Conservation (phyloP, 2,888 invertebrate genomes). For the Cosmopolites sordidus region DNA sequence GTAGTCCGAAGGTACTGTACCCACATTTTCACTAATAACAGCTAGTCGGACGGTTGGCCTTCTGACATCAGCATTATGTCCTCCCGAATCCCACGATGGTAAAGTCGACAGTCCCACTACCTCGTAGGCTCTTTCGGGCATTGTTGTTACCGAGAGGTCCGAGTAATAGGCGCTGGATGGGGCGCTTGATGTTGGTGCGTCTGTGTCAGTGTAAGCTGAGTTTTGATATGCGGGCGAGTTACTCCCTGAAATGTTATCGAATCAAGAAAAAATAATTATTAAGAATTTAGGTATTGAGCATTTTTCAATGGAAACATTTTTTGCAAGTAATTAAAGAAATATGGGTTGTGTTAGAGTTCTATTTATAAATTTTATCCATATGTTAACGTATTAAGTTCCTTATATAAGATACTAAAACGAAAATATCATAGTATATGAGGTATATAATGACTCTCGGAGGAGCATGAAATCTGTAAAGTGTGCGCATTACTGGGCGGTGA, state of each 20-base stretch:
- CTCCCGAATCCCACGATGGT: slow-evolving; percentile 46
- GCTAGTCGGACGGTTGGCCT: slow-evolving; percentile 48
- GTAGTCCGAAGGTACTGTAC: slow-evolving; percentile 57
- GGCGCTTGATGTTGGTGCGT: slow-evolving; percentile 58
- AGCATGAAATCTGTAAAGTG: too few species aligned
- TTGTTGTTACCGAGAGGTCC: slow-evolving; percentile 58
- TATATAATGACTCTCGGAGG: too few species aligned
- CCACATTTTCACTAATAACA: slow-evolving; percentile 55
- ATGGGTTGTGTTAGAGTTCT: too few species aligned
- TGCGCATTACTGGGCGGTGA: too few species aligned
- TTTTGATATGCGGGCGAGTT: slow-evolving; percentile 63
- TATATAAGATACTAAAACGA: too few species aligned
- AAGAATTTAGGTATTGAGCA: too few species aligned
- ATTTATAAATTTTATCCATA: too few species aligned
- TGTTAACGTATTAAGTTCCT: too few species aligned
- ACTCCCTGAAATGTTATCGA: slow-evolving; percentile 36
- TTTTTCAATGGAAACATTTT: too few species aligned
- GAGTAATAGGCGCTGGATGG: slow-evolving; percentile 75
- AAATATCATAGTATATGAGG: too few species aligned
- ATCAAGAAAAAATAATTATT: too few species aligned
- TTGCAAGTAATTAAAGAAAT: too few species aligned
- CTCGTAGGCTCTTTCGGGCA: slow-evolving; percentile 57
- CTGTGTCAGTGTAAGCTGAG: slow-evolving; percentile 60
- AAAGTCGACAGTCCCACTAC: slow-evolving; percentile 55
- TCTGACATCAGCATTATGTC: slow-evolving; percentile 33